Evolutionary conservation across 2,113 vertebrate species (phyloP).

Genomic region (Chionodraco myersi): DNA sequence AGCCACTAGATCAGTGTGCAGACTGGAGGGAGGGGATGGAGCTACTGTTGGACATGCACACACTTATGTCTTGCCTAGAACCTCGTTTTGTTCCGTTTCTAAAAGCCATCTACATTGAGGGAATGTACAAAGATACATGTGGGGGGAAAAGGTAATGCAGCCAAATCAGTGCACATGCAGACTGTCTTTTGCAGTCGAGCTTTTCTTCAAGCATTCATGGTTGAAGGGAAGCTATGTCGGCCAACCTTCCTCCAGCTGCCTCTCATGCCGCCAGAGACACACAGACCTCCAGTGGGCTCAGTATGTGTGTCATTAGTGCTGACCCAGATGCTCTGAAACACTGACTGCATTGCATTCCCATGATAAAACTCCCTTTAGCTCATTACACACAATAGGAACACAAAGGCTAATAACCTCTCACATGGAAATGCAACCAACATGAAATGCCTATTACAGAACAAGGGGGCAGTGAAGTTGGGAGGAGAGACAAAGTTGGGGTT

Average conservation of each 20-base stretch:
- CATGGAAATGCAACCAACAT: conserved; percentile 13
- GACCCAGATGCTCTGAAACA: conserved; percentile 79
- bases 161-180: conserved; percentile 33
- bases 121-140: not conserved
- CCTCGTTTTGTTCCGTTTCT: conserved; percentile 14
- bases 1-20: conserved; percentile 62
- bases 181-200: not conserved
- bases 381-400: conserved; percentile 14
- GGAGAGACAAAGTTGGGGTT: conserved; percentile 17
- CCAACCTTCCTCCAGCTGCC: conserved; percentile 58
- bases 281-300: conserved; percentile 59
- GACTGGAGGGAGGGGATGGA: conserved; percentile 30
- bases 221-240: conserved; percentile 50
- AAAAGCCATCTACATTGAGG: conserved; percentile 6
- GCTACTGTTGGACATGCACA: conserved; percentile 9
- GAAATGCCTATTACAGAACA: conserved; percentile 14
- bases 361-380: conserved; percentile 39
- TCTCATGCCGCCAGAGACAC: conserved; percentile 45
- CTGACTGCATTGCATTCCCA: conserved; percentile 57
- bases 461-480: conserved; percentile 29
- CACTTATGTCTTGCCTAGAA: conserved; percentile 15
- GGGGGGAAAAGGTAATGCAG: not conserved
- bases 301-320: conserved; percentile 77
- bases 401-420: conserved; percentile 9
- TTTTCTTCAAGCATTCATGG: not conserved